Evolutionary conservation across 2,113 vertebrate species (phyloP), one percentile per base, ranked within the genome.

Genomic region (Aleadryas rufinucha): DNA sequence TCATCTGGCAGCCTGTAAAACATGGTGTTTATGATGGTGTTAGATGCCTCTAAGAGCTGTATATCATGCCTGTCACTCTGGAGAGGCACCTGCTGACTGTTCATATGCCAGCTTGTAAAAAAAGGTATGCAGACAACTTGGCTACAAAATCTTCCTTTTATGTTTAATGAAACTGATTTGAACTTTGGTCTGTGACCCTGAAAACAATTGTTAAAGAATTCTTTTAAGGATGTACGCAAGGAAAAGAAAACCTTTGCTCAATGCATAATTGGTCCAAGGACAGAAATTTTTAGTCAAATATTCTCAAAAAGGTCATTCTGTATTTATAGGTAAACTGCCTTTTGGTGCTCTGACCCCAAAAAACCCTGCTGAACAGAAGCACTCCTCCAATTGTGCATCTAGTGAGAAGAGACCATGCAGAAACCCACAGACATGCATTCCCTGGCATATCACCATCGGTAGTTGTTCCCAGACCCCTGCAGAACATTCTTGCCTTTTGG

Each of bases 51-150:
- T 84, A 85, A 37, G 96, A 94, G 90, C 70, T 96, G 50, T 95
- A 90, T 91, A 95, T 97, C 96, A 95, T 84, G 90, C 93, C 97
- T 92, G 95, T 95, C 11, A 4, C 87, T 96, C 81, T 93, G 81
- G 95, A 92, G 78, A 96, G 92, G 89, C 95, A 98, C 97, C 96
- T 98, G 97, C 94, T 96, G 84, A 96, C 90, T 96, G 96, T 95
- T 93, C 94, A 37, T 95, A 86, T 94, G 91, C 96, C 94, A 97
- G 93, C 84, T 94, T 96, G 92, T 94, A 87, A 90, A 95, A 18
- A 95, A 77, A 82, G 71, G 54, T 90, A 89, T 57, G 80, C 74
- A 91, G 95, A 97, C 91, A 96, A 68, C 70, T 94, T 93, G 89
- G 94, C 92, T 95, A 75, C 88, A 84, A 84, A 85, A 95, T 77